phyloP scores from a whole-genome alignment of 1,140 invertebrate genomes.

The Spodoptera litura region DNA sequence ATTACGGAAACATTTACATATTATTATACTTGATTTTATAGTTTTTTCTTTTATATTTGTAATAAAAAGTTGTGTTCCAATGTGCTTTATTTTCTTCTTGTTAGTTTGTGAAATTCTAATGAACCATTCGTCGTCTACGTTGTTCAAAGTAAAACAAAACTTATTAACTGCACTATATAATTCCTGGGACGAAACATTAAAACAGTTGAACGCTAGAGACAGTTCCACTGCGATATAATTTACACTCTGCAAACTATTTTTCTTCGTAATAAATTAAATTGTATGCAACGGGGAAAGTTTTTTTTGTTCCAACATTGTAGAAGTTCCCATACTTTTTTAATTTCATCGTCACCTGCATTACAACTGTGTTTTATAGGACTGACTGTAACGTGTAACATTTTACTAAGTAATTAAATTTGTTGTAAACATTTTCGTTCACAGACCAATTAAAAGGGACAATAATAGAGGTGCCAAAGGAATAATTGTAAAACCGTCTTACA shows the following conservation, averaged over 20 bases:
- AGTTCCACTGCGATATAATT: slow-evolving; percentile 63
- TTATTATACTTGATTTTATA: too few species aligned
- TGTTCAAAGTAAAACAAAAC: too few species aligned
- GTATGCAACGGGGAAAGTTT: slow-evolving; percentile 17
- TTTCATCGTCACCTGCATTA: slow-evolving; percentile 15
- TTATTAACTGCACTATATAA: slow-evolving; percentile 1
- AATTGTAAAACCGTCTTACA: slow-evolving; percentile 93
- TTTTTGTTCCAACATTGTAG: slow-evolving; percentile 36
- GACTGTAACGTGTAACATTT: slow-evolving; percentile 14
- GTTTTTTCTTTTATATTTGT: too few species aligned
- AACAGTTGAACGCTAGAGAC: slow-evolving; percentile 58
- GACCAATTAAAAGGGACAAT: slow-evolving; percentile 82
- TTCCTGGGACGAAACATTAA: slow-evolving; percentile 59
- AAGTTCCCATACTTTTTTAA: slow-evolving; percentile 6
- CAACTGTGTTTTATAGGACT: not conserved
- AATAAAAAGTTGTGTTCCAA: too few species aligned
- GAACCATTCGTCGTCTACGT: too few species aligned
- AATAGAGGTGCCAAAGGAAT: slow-evolving; percentile 91
- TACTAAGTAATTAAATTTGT: slow-evolving; percentile 16
- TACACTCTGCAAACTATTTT: slow-evolving; percentile 49
- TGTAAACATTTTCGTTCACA: slow-evolving; percentile 65
- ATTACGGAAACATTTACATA: too few species aligned
- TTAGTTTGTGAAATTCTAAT: too few species aligned
- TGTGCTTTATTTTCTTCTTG: too few species aligned
- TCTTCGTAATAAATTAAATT: slow-evolving; percentile 34